A percentile compares a stretch with the other conserved stretches of the same genome.
These are phyloP conservation scores for Chymomyza caudatula DNA, from an alignment of 2,888 invertebrate species.

Conservation along the genomic window DNA sequence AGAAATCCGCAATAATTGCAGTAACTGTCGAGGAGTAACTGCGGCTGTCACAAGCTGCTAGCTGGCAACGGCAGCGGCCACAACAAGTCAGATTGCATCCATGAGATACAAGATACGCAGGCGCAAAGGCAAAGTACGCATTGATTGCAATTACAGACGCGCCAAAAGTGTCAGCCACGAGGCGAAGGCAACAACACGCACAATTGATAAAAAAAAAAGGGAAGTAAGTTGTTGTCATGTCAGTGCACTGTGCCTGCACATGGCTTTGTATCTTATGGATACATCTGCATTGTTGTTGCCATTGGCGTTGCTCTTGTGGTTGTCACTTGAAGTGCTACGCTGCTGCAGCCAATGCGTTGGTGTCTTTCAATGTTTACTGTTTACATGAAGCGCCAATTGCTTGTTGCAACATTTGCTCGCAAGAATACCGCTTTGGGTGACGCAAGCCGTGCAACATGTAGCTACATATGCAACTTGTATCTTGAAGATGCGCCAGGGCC, in stretches of 20 bases:
- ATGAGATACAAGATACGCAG: slow-evolving; percentile 41
- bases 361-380: neutral
- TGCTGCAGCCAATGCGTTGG: slow-evolving; percentile 10
- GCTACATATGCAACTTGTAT: slow-evolving; percentile 15
- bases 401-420: slow-evolving; percentile 62
- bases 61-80: slow-evolving; percentile 15
- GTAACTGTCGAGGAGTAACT: slow-evolving; percentile 11
- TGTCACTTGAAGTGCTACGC: slow-evolving; percentile 66
- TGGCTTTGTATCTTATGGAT: slow-evolving; percentile 18
- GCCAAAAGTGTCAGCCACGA: slow-evolving; percentile 45
- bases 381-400: slow-evolving; percentile 11
- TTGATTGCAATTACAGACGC: slow-evolving; percentile 54
- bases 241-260: slow-evolving; percentile 14
- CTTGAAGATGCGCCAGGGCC: slow-evolving; percentile 28
- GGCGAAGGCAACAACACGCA: slow-evolving; percentile 16
- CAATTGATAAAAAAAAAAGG: slow-evolving; percentile 42
- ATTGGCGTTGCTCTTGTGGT: slow-evolving; percentile 40
- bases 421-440: slow-evolving; percentile 54
- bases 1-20: slow-evolving; percentile 22
- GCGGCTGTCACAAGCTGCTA: neutral
- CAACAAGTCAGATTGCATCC: slow-evolving; percentile 29
- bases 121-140: slow-evolving; percentile 38
- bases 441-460: slow-evolving; percentile 43
- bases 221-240: slow-evolving; percentile 41
- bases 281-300: slow-evolving; percentile 34